A percentile compares a stretch with the other conserved stretches of the same genome.
Conservation (phyloP, 2,113 vertebrate genomes). For the Saguinus midas region DNA sequence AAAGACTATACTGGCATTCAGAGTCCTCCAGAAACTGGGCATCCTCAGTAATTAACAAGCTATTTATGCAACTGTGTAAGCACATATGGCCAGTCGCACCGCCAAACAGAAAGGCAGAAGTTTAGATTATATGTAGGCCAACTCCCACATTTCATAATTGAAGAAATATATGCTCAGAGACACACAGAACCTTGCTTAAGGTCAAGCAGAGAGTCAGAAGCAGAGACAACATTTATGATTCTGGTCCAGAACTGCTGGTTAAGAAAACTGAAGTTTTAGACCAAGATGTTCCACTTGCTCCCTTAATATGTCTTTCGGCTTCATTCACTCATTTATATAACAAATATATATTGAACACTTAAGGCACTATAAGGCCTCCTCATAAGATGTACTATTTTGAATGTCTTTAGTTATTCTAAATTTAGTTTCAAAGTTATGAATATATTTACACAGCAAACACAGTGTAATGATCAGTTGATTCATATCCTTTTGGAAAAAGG, state of each 20-base stretch:
- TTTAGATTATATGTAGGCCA: background rate
- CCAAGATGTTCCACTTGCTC: background rate
- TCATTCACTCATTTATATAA: background rate
- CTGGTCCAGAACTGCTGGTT: background rate
- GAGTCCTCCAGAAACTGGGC: background rate
- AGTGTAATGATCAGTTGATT: background rate
- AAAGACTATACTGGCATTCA: background rate
- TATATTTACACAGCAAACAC: background rate
- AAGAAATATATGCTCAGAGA: background rate
- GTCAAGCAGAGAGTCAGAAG: background rate
- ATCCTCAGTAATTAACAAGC: background rate
- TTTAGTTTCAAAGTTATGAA: constrained; percentile 12
- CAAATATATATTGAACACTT: background rate
- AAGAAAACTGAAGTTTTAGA: background rate
- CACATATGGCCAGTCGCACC: background rate
- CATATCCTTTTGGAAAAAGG: background rate
- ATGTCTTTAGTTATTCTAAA: background rate
- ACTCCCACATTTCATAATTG: background rate
- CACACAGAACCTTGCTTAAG: background rate
- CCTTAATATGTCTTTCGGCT: background rate
- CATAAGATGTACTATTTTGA: background rate
- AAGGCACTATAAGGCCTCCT: background rate
- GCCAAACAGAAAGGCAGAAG: background rate
- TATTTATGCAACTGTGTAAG: background rate
- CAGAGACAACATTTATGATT: background rate